phyloP scores from a whole-genome alignment of 2,888 invertebrate species.

The Sinodicranocentrus sp. region DNA sequence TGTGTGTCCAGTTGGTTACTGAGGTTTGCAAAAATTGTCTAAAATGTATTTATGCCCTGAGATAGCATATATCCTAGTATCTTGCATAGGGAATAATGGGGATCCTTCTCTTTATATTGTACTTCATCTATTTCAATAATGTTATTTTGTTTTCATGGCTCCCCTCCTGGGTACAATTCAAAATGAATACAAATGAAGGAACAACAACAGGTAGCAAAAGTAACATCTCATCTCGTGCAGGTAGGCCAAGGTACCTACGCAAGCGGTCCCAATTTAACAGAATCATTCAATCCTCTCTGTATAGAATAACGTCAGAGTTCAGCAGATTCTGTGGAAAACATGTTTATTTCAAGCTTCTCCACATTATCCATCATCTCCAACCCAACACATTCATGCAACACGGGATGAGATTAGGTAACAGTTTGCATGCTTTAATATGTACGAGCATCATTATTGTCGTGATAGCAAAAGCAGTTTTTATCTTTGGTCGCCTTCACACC shows the following conservation, averaged over 20 bases:
- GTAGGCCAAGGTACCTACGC: conserved; percentile 24
- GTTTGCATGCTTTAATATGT: too few relatives aligned
- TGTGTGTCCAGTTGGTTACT: conserved; percentile 44
- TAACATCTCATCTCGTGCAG: background rate
- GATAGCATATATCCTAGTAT: too few relatives aligned
- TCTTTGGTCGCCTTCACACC: too few relatives aligned
- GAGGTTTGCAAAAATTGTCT: conserved; percentile 26
- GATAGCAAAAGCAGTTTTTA: too few relatives aligned
- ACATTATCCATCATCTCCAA: too few relatives aligned
- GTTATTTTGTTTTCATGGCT: background rate
- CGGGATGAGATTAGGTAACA: too few relatives aligned
- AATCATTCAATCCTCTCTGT: conserved; percentile 8
- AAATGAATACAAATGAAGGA: background rate
- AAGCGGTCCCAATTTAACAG: conserved; percentile 15
- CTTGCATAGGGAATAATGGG: too few relatives aligned
- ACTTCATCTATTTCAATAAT: too few relatives aligned
- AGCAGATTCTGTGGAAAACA: background rate
- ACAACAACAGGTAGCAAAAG: conserved; percentile 12
- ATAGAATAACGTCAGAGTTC: background rate
- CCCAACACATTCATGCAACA: too few relatives aligned
- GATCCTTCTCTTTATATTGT: too few relatives aligned
- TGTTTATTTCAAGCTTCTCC: background rate
- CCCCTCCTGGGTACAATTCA: conserved; percentile 32
- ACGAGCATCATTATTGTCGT: too few relatives aligned
- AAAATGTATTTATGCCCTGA: conserved; percentile 42